Evolutionary conservation across 2,888 invertebrate genomes (phyloP).

Genomic region (Cynaeus angustus): DNA sequence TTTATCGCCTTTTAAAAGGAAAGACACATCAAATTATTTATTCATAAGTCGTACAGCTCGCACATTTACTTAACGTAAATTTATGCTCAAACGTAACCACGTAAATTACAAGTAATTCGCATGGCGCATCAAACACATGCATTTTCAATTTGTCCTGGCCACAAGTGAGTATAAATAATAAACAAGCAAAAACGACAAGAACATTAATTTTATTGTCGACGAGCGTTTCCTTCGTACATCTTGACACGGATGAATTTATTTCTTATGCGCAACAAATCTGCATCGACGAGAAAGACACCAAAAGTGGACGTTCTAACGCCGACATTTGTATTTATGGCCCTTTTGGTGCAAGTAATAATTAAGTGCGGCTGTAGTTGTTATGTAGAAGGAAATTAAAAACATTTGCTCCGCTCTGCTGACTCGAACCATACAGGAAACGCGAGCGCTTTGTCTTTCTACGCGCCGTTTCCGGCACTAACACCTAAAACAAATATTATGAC

Average conservation of each 20-base stretch:
- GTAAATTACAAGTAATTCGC: slow-evolving; percentile 59
- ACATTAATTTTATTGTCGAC: slow-evolving; percentile 63
- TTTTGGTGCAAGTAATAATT: slow-evolving; percentile 47
- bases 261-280: slow-evolving; percentile 15
- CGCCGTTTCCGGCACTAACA: slow-evolving; percentile 49
- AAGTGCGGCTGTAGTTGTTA: slow-evolving; percentile 40
- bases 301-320: slow-evolving; percentile 11
- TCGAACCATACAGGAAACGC: slow-evolving; percentile 48
- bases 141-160: slow-evolving; percentile 64
- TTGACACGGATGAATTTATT: slow-evolving; percentile 36
- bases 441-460: slow-evolving; percentile 41
- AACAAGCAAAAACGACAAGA: slow-evolving; percentile 55
- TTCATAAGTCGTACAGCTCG: slow-evolving; percentile 41
- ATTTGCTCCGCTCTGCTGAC: slow-evolving; percentile 50
- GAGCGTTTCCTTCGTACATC: slow-evolving; percentile 29
- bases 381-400: slow-evolving; percentile 52
- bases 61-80: slow-evolving; percentile 48
- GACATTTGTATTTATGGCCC: slow-evolving; percentile 33
- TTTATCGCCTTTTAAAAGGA: slow-evolving; percentile 48
- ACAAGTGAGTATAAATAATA: slow-evolving; percentile 62
- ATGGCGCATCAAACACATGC: slow-evolving; percentile 60
- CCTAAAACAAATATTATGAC: slow-evolving; percentile 50
- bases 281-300: slow-evolving; percentile 18
- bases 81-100: slow-evolving; percentile 50
- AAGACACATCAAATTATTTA: slow-evolving; percentile 50